Base-by-base conservation (phyloP, 2,888 invertebrate genomes). In the Endotricha flammealis region DNA sequence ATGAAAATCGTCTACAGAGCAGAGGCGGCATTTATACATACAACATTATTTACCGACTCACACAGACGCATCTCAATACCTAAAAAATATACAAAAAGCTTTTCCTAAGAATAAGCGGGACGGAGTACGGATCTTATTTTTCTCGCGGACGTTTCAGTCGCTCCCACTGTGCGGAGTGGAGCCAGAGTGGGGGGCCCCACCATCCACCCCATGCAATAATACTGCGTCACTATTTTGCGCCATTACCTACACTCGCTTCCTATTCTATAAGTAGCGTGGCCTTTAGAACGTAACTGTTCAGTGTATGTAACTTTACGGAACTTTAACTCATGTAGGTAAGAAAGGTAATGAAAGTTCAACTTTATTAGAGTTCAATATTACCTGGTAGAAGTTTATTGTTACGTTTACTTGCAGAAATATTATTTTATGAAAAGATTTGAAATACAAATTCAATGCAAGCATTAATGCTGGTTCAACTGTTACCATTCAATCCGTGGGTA, bases 201-300 rank as follows among this genome's bases (percentile, higher is more conserved):
- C 70, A 71, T 60, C 27, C 27, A 35, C 82, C 79, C 78, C 74
- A 76, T 85, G 87, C 85, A 86, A 87, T 87, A 87, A 87, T 87
- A 87, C 87, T 87, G 87, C 87, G 86, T 87, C 87, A 87, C 87
- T 87, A 87, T 87, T 87, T 87, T 87, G 86, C 87, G 85, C 87
- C 87, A 87, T 86, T 86, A 86, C 86, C 85, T 85, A 86, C 85
- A 86, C 86, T 86, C 76, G 82, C 85, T 85, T 83, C 83, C 81
- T 80, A 82, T 85, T 83, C 83, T 83, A 85, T 83, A 83, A 85
- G 86, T 80, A 85, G 80, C 75, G 64, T 56, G 57, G 59, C 46
- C 60, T 57, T 47, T 76, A 81, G 72, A 53, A 78, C 63, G 79
- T 79, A 73, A 69, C 62, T 22, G 22, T 11, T 12, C 8, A 8